Conservation (phyloP, 2,888 invertebrate genomes). For the Cactoblastis cactorum region DNA sequence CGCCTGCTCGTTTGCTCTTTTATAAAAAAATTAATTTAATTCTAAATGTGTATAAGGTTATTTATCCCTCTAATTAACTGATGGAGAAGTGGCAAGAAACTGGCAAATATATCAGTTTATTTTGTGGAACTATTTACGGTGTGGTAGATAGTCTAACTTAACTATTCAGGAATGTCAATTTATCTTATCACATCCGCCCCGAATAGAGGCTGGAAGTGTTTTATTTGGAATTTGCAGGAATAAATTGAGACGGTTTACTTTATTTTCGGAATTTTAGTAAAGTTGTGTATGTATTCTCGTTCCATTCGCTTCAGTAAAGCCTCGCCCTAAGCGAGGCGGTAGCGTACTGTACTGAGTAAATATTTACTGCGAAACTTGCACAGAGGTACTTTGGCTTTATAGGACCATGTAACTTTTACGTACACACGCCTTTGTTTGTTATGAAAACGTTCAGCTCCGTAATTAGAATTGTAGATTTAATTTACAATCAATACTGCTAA, state of each 20-base stretch:
- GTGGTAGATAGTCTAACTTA: too few species aligned
- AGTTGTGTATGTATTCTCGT: background rate
- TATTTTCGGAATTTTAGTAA: background rate
- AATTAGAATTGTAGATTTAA: slow-evolving; percentile 4
- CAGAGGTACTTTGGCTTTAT: slow-evolving; percentile 5
- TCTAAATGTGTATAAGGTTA: too few species aligned
- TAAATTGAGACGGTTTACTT: background rate
- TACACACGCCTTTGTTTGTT: slow-evolving; percentile 11
- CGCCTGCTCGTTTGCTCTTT: too few species aligned
- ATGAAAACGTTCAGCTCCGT: background rate
- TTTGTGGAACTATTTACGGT: too few species aligned
- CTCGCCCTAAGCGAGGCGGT: background rate
- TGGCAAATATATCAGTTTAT: too few species aligned
- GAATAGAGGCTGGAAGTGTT: too few species aligned
- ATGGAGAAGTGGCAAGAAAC: too few species aligned
- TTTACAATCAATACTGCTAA: slow-evolving; percentile 8
- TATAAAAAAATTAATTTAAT: too few species aligned
- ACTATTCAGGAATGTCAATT: too few species aligned
- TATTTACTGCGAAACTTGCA: slow-evolving; percentile 21
- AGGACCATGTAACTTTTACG: slow-evolving; percentile 8
- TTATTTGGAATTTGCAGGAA: too few species aligned
- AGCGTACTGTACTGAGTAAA: slow-evolving; percentile 14
- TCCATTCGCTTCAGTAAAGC: background rate
- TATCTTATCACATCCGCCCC: too few species aligned
- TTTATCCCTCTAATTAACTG: too few species aligned